phyloP scores from a whole-genome alignment of 1,140 invertebrate species.

The Riptortus pedestris region DNA sequence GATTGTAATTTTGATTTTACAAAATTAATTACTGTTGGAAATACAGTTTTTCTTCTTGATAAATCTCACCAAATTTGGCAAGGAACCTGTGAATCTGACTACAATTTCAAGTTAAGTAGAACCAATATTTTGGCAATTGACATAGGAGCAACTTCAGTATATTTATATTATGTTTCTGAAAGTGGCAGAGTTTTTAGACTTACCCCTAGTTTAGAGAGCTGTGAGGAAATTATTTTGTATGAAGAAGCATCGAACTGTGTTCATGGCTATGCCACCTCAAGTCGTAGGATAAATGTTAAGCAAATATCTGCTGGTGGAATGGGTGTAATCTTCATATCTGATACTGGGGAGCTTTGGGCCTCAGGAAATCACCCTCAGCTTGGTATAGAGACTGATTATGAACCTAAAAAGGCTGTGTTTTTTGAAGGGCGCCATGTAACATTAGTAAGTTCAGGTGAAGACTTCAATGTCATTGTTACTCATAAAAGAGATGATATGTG shows the following conservation, averaged over 20 bases:
- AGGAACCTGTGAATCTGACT: not conserved
- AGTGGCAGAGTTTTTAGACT: conserved; percentile 50
- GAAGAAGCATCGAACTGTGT: conserved; percentile 51
- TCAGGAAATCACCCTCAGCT: conserved; percentile 60
- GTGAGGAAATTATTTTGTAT: conserved; percentile 50
- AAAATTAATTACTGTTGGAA: not conserved
- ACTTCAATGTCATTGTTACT: conserved; percentile 56
- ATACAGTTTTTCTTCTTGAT: conserved; percentile 10
- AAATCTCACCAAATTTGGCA: conserved; percentile 9
- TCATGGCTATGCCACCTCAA: conserved; percentile 51
- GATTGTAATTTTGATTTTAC: not conserved
- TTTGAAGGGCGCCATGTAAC: conserved; percentile 55
- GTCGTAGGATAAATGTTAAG: conserved; percentile 49
- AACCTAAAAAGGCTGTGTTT: conserved; percentile 53
- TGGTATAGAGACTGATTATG: conserved; percentile 44
- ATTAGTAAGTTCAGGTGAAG: conserved; percentile 46
- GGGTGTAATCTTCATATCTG: conserved; percentile 51
- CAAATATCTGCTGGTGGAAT: conserved; percentile 31
- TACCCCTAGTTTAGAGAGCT: conserved; percentile 41
- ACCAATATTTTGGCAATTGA: conserved; percentile 44
- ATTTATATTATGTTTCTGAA: conserved; percentile 50
- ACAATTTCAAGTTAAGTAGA: conserved; percentile 34
- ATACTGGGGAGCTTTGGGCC: conserved; percentile 60
- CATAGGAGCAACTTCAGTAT: conserved; percentile 47
- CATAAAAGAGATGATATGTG: conserved; percentile 44